Percentiles rank a stretch among this genome's conserved stretches.
Evolutionary conservation across 2,888 invertebrate species (phyloP).

Genomic region (Osedax frankpressi): DNA sequence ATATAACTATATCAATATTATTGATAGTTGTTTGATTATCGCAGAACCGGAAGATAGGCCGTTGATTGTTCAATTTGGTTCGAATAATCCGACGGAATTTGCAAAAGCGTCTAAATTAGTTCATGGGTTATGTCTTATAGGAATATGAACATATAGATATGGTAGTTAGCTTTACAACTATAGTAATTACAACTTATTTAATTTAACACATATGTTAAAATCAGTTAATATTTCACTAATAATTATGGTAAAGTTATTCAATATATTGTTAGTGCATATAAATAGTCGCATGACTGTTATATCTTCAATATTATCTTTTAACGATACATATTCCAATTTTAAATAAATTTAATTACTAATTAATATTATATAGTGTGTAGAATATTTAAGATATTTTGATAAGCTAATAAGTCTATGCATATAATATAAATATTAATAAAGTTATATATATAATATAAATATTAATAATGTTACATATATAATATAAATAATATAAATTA

Average conservation of each 20-base stretch:
- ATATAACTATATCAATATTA: no score
- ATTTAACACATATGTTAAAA: no score
- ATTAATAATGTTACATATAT: constrained; percentile 11
- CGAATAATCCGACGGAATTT: constrained; percentile 69
- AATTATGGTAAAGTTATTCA: background rate
- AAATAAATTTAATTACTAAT: no score
- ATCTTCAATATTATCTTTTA: background rate
- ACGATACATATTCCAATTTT: no score
- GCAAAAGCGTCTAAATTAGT: constrained; percentile 71
- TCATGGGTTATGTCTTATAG: no score
- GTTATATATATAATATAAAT: background rate
- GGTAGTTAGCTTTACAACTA: no score
- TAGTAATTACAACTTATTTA: no score
- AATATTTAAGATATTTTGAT: no score
- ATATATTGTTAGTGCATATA: background rate
- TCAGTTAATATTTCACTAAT: no score
- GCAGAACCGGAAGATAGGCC: constrained; percentile 60
- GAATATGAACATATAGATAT: no score
- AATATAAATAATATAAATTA: constrained; percentile 15
- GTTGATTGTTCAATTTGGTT: constrained; percentile 84
- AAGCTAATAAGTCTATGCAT: background rate
- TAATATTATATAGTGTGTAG: no score
- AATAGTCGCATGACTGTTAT: background rate
- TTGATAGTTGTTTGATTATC: no score
- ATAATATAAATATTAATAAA: background rate